Percentiles rank a stretch among this genome's conserved stretches.
Evolutionary conservation across 2,888 invertebrate species (phyloP).

Genomic region (Orthosia gothica): DNA sequence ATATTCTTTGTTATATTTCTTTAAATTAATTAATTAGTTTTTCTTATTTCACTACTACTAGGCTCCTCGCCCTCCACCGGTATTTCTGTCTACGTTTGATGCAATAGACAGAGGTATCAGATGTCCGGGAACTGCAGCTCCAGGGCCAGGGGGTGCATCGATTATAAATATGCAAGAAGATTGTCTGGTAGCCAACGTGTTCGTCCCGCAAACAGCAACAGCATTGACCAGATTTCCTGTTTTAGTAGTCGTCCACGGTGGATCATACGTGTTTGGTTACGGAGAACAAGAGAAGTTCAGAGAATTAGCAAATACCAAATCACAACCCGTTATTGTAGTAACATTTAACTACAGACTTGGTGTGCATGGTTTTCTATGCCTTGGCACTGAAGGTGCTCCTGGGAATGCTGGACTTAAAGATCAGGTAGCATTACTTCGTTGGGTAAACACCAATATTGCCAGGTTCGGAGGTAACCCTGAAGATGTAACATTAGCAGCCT

Average conservation of each 20-base stretch:
- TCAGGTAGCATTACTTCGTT: slow-evolving; percentile 78
- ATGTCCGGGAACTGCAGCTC: slow-evolving; percentile 69
- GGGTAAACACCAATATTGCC: slow-evolving; percentile 80
- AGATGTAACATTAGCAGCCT: slow-evolving; percentile 79
- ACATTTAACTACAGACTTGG: slow-evolving; percentile 81
- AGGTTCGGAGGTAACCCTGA: slow-evolving; percentile 81
- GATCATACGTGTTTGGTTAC: slow-evolving; percentile 80
- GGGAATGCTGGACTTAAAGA: slow-evolving; percentile 86
- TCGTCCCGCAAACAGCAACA: slow-evolving; percentile 74
- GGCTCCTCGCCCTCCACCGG: slow-evolving; percentile 76
- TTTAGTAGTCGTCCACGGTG: slow-evolving; percentile 85
- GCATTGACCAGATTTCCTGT: slow-evolving; percentile 77
- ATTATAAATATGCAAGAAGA: slow-evolving; percentile 72
- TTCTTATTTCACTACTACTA: slow-evolving; percentile 45
- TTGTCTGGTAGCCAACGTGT: slow-evolving; percentile 82
- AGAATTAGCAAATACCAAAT: slow-evolving; percentile 68
- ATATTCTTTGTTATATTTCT: not conserved
- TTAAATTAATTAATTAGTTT: not conserved
- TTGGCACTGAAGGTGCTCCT: slow-evolving; percentile 79
- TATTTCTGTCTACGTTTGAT: slow-evolving; percentile 71
- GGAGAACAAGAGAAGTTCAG: slow-evolving; percentile 70
- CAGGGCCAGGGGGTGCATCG: not conserved
- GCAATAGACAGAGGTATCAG: slow-evolving; percentile 67
- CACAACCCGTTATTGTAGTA: slow-evolving; percentile 72
- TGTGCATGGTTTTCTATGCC: slow-evolving; percentile 78